Percentiles rank a stretch among this genome's conserved stretches.
Evolutionary conservation across 2,797 vertebrate species (phyloP).

Genomic region (Molossus molossus): DNA sequence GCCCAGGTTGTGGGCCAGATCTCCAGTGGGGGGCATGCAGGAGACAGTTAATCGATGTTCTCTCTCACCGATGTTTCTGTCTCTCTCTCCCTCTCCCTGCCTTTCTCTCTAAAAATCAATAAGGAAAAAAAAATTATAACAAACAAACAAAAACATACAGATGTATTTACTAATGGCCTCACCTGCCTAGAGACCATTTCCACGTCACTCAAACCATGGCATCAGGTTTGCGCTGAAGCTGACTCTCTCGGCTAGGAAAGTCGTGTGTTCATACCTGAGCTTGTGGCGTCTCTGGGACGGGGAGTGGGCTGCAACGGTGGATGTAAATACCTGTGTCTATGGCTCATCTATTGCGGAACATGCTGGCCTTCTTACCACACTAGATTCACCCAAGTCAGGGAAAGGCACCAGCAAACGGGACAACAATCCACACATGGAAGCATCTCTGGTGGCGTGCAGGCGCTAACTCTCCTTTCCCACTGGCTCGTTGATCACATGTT

Average conservation of each 20-base stretch:
- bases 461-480: neutral
- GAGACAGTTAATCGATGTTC: too few relatives aligned
- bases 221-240: constrained; percentile 46
- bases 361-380: rapidly evolving
- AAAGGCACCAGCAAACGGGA: neutral
- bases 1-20: too few relatives aligned
- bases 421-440: neutral
- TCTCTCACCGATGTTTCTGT: too few relatives aligned
- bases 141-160: neutral
- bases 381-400: rapidly evolving
- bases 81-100: too few relatives aligned
- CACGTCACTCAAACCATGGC: neutral
- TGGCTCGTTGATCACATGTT: rapidly evolving
- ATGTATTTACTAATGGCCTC: rapidly evolving
- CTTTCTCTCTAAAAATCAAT: too few relatives aligned
- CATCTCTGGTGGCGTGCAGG: rapidly evolving
- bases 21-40: too few relatives aligned
- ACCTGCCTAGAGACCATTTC: neutral
- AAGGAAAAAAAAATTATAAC: too few relatives aligned
- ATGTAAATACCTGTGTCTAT: rapidly evolving
- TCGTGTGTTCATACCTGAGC: rapidly evolving
- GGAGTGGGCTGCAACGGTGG: neutral
- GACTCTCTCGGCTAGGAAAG: neutral
- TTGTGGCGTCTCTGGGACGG: neutral
- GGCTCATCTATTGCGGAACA: rapidly evolving